Percentiles rank a stretch among this genome's conserved stretches.
Conservation (phyloP, 2,113 vertebrate species). For the Actenoides lindsayi region DNA sequence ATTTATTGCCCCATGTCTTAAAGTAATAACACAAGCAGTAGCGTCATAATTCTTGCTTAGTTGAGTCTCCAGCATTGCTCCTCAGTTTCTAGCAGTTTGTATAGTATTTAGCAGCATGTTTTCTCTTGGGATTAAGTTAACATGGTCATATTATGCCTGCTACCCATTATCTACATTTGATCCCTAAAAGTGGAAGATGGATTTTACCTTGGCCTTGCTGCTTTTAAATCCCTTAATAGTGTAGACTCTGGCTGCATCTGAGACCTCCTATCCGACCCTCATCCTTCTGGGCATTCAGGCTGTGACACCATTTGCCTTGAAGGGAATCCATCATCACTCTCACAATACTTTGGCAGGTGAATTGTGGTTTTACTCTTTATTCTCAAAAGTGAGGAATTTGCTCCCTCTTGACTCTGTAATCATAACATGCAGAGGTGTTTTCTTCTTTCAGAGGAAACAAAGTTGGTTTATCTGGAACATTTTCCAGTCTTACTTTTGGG, state of each 20-base stretch:
- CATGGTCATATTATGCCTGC: neutral
- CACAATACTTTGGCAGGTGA: neutral
- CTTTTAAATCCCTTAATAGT: slow-evolving; percentile 31
- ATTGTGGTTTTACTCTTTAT: neutral
- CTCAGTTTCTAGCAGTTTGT: neutral
- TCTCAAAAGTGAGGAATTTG: neutral
- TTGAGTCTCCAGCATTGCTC: neutral
- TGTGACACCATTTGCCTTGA: neutral
- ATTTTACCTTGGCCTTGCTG: slow-evolving; percentile 29
- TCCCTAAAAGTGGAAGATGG: slow-evolving; percentile 3
- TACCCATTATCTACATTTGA: neutral
- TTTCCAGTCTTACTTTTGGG: neutral
- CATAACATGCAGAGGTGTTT: neutral
- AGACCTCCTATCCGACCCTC: neutral
- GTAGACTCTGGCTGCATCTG: neutral
- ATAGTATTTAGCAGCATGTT: neutral
- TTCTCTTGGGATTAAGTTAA: slow-evolving; percentile 9
- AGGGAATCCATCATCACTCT: neutral
- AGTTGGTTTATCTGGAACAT: neutral
- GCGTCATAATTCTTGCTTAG: neutral
- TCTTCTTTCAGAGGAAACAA: neutral
- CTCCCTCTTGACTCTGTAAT: neutral
- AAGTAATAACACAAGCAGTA: neutral
- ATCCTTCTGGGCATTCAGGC: slow-evolving; percentile 13
- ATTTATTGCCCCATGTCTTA: neutral